Evolutionary conservation across 2,113 vertebrate genomes (phyloP).

Genomic region (Eidolon helvum): DNA sequence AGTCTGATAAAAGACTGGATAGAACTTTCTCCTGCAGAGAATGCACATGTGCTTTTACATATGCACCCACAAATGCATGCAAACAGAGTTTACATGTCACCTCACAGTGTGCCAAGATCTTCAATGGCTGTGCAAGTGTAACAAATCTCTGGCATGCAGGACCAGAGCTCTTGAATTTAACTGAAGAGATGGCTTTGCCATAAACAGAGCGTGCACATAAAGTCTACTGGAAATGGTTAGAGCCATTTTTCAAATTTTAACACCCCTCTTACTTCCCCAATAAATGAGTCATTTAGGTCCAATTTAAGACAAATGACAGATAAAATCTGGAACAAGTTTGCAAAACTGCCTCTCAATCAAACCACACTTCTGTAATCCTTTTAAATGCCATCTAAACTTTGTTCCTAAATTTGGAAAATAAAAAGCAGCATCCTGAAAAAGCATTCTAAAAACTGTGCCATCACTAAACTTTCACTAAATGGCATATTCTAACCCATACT

Average conservation of each 20-base stretch:
- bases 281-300: slow-evolving; percentile 5
- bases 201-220: neutral
- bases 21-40: neutral
- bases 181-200: neutral
- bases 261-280: neutral
- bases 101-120: neutral
- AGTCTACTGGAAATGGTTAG: neutral
- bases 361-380: neutral
- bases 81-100: neutral
- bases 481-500: neutral
- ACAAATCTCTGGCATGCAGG: neutral
- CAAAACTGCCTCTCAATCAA: neutral
- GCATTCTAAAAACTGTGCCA: neutral
- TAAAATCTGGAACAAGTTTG: neutral
- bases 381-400: slow-evolving; percentile 30
- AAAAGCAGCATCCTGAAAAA: neutral
- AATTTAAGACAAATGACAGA: slow-evolving; percentile 19
- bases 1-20: neutral
- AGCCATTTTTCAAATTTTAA: neutral
- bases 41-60: fast-evolving
- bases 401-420: neutral
- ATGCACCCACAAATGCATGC: fast-evolving
- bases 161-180: neutral
- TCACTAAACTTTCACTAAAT: neutral
- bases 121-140: neutral